A percentile compares a stretch with the other conserved stretches of the same genome.
phyloP scores from a whole-genome alignment of 64 coral and sea anemone genomes.

The Porites lutea region DNA sequence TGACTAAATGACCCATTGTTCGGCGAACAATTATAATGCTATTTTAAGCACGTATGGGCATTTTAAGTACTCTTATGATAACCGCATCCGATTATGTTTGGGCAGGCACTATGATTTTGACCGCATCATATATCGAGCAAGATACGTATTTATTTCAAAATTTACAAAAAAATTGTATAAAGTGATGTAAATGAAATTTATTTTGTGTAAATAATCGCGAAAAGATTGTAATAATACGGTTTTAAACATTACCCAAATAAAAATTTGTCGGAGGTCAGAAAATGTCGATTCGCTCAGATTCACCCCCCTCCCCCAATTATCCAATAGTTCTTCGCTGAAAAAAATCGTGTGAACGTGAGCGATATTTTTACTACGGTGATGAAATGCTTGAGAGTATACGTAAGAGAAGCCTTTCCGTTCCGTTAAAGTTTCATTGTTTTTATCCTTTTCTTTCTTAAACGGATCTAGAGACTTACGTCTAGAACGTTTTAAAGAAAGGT shows the following conservation, averaged over 20 bases:
- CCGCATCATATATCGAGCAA: neutral
- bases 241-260: neutral
- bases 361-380: neutral
- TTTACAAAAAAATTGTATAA: conserved; percentile 12
- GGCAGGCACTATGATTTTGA: neutral
- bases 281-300: neutral
- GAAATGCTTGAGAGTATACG: no score
- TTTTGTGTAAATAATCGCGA: neutral
- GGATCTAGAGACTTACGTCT: no score
- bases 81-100: neutral
- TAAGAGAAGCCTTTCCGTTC: no score
- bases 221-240: no score
- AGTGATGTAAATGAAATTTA: neutral
- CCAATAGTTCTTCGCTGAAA: neutral
- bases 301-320: neutral
- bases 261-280: neutral
- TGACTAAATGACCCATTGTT: neutral
- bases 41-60: neutral
- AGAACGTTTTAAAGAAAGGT: no score
- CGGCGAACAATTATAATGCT: neutral
- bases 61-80: neutral
- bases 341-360: neutral
- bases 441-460: no score
- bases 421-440: no score
- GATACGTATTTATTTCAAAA: neutral